Evolutionary conservation across 2,113 vertebrate species (phyloP).

Genomic region (Gadus chalcogrammus): DNA sequence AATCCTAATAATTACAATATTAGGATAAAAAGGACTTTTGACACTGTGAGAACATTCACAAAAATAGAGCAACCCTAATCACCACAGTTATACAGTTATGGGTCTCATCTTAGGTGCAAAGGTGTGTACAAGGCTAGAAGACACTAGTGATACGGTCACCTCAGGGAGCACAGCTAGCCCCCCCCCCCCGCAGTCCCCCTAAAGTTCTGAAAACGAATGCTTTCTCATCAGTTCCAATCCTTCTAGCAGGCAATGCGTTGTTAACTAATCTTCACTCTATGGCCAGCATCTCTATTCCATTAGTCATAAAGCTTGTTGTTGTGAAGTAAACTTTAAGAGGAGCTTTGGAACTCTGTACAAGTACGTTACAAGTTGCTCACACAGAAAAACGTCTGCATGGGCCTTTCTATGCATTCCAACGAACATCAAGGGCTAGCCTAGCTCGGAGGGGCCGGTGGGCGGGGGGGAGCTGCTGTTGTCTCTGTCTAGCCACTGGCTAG

Average conservation of each 20-base stretch:
- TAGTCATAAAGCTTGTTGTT: too few relatives aligned
- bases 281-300: too few relatives aligned
- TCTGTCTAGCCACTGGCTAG: constrained; percentile 56
- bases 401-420: constrained; percentile 3
- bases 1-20: constrained; percentile 58
- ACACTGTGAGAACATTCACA: constrained; percentile 78
- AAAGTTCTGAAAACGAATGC: too few relatives aligned
- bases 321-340: too few relatives aligned
- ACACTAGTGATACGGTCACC: constrained; percentile 54
- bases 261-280: too few relatives aligned
- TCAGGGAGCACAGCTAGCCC: constrained; percentile 64
- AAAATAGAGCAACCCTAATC: constrained; percentile 66
- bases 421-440: constrained; percentile 47
- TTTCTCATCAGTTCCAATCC: too few relatives aligned
- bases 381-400: too few relatives aligned
- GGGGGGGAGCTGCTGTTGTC: constrained; percentile 52
- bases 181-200: too few relatives aligned
- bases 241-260: too few relatives aligned
- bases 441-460: constrained; percentile 44
- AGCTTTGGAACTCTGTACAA: too few relatives aligned
- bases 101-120: constrained; percentile 74
- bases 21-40: constrained; percentile 67
- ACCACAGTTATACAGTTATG: constrained; percentile 76
- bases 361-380: too few relatives aligned
- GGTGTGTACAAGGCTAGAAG: constrained; percentile 65